Conservation (phyloP, 2,888 invertebrate genomes). For the Agonopterix heracliana region DNA sequence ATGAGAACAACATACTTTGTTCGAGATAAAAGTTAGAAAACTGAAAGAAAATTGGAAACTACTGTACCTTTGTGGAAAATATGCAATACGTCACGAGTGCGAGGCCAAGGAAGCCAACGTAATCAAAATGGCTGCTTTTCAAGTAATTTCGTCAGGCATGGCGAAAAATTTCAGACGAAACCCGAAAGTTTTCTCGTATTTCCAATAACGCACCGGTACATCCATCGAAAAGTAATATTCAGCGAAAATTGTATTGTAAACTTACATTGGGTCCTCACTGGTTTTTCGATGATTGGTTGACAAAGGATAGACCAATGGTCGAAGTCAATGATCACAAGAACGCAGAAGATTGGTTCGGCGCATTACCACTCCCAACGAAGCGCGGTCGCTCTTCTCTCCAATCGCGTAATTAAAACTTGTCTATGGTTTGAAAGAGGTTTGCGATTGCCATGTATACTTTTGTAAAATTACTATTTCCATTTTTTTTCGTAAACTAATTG, state of each 20-base stretch:
- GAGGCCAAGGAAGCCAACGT: conserved; percentile 54
- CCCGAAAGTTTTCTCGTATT: conserved; percentile 27
- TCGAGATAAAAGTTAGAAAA: too few relatives aligned
- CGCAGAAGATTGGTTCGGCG: conserved; percentile 81
- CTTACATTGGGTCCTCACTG: conserved; percentile 77
- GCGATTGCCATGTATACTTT: too few relatives aligned
- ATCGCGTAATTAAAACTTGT: conserved; percentile 64
- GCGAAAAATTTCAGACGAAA: conserved; percentile 21
- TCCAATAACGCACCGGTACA: conserved; percentile 27
- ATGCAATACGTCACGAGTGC: conserved; percentile 40
- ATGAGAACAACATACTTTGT: too few relatives aligned
- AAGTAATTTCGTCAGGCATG: conserved; percentile 43
- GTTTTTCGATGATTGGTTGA: conserved; percentile 94
- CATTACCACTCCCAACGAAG: conserved; percentile 80
- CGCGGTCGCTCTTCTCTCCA: conserved; percentile 53
- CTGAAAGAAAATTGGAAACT: conserved; percentile 5
- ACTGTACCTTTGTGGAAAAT: conserved; percentile 23
- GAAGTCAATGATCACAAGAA: conserved; percentile 84
- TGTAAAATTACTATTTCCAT: too few relatives aligned
- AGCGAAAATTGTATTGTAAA: conserved; percentile 58
- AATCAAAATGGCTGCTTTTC: conserved; percentile 72
- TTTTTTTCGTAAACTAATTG: too few relatives aligned
- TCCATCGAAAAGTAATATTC: conserved; percentile 46
- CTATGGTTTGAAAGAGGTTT: conserved; percentile 36
- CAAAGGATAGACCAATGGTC: conserved; percentile 90